These are phyloP conservation scores for Eumacrocentrus americanus DNA, from an alignment of 2,888 invertebrate genomes.

Conservation along the genomic window DNA sequence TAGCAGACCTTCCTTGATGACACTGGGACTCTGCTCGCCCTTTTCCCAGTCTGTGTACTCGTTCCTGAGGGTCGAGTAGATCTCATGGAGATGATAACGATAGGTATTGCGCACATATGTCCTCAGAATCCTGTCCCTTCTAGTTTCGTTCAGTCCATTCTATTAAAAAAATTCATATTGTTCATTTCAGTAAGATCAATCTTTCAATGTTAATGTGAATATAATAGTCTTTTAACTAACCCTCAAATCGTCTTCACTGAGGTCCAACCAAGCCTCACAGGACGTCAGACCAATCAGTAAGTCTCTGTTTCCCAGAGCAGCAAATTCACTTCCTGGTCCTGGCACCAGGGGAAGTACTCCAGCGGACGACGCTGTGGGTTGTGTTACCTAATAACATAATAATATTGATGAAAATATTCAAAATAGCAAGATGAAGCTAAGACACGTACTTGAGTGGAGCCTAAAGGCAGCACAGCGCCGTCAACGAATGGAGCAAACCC, in stretches of 20 bases:
- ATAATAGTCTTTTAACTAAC: slow-evolving; percentile 38
- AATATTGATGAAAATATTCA: slow-evolving; percentile 4
- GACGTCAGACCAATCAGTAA: slow-evolving; percentile 85
- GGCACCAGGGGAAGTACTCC: slow-evolving; percentile 71
- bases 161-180: slow-evolving; percentile 66
- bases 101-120: slow-evolving; percentile 94
- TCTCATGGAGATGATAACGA: slow-evolving; percentile 93
- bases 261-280: slow-evolving; percentile 65
- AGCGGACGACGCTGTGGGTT: slow-evolving; percentile 64
- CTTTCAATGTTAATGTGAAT: background rate
- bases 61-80: slow-evolving; percentile 89
- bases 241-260: slow-evolving; percentile 60
- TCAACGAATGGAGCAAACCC: slow-evolving; percentile 96
- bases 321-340: slow-evolving; percentile 79
- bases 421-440: slow-evolving; percentile 12
- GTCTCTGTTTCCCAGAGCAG: slow-evolving; percentile 82
- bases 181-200: background rate
- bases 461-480: slow-evolving; percentile 75
- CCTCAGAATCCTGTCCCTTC: slow-evolving; percentile 84
- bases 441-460: slow-evolving; percentile 46
- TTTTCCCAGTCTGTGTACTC: slow-evolving; percentile 97
- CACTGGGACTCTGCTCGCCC: slow-evolving; percentile 77
- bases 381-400: slow-evolving; percentile 61
- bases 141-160: slow-evolving; percentile 89
- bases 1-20: slow-evolving; percentile 81